A percentile compares a stretch with the other conserved stretches of the same genome.
These are phyloP conservation scores for Entomyzon cyanotis DNA, from an alignment of 2,113 vertebrate genomes.

Conservation along the genomic window DNA sequence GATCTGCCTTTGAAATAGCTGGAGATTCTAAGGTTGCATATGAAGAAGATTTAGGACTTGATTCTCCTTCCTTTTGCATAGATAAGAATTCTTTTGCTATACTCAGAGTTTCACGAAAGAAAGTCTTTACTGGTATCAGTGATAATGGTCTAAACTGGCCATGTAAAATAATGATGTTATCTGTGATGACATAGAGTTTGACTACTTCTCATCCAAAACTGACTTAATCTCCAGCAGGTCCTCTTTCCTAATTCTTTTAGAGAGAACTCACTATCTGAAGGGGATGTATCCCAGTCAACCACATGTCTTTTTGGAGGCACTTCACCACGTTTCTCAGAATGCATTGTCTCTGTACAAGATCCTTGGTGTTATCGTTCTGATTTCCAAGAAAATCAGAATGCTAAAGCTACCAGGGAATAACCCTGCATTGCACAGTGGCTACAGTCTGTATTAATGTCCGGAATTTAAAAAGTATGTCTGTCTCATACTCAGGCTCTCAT, in stretches of 20 bases:
- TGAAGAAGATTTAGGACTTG: neutral
- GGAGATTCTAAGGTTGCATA: neutral
- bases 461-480: neutral
- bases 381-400: neutral
- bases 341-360: neutral
- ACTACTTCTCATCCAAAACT: neutral
- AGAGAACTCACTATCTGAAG: neutral
- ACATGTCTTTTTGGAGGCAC: neutral
- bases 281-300: accelerated
- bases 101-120: neutral
- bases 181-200: neutral
- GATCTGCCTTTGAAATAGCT: neutral
- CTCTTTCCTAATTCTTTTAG: neutral
- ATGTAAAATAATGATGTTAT: neutral
- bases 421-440: neutral
- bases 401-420: neutral
- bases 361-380: accelerated
- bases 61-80: neutral
- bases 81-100: neutral
- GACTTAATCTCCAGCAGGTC: neutral
- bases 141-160: neutral
- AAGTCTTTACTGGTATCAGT: neutral
- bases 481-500: neutral
- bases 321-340: neutral
- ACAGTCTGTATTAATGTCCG: neutral